Base-by-base conservation (phyloP, 2,113 vertebrate species). In the Rhodinocichla rosea region DNA sequence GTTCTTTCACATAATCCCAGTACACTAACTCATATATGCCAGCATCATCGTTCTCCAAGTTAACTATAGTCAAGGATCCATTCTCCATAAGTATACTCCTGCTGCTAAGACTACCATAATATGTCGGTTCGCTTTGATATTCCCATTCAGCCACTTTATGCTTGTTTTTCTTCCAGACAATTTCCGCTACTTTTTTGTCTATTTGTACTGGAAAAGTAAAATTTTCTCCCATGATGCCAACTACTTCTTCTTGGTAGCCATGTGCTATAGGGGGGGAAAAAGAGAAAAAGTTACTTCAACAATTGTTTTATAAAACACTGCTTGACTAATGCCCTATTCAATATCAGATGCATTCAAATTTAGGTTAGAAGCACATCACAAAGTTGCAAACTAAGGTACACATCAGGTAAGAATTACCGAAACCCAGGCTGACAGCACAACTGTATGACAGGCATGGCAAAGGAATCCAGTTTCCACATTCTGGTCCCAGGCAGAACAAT, bases 71-170 rank as follows among this genome's bases (percentile, higher is more conserved):
- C 80, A 95, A 83, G 63, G 5, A 2, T 9, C 91, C 91, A 49
- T 32, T 35, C 11, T 81, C 13, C 11, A 15, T 13, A 83, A 96
- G 91, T 4, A 77, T 40, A n/a, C 28, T 10, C 77, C 91, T 91
- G 13, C 16, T 3, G 1, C 0, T 0, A 15, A 92, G 23, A 33
- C 24, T 3, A 53, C 0, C 0, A 42, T 53, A 83, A 81, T 94
- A 95, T 0, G 0, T 62, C 0, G 13, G 0, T 5, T 28, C 0
- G 4, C 1, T 32, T 40, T 27, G 32, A 6, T 4, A 9, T 9
- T 95, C 94, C 87, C 64, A 42, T 81, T 74, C 87, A 70, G 52
- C 94, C 39, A 95, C 89, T 74, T 50, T 87, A 89, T 95, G 0
- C 28, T 42, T 92, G 77, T 42, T 12, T 78, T 84, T 96, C 0